A percentile compares a stretch with the other conserved stretches of the same genome.
phyloP scores from a whole-genome alignment of 35 echinoderm and acorn worm genomes.

The Ptychodera flava region DNA sequence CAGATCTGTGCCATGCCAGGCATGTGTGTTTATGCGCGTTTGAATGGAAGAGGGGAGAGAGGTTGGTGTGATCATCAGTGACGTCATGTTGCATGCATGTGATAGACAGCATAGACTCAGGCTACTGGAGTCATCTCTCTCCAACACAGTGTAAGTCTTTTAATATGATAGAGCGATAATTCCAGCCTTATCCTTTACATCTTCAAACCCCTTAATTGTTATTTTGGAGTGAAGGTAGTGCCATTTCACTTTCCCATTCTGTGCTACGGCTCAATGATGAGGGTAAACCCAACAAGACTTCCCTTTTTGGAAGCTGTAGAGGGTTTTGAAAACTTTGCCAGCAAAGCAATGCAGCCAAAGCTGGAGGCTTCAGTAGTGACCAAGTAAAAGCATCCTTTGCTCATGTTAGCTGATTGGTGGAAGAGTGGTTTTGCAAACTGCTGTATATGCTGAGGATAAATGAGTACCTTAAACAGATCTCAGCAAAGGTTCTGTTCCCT shows the following conservation, averaged over 20 bases:
- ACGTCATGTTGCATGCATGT: no score
- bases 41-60: no score
- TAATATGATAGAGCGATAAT: no score
- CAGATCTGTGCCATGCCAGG: no score
- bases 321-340: not conserved
- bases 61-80: no score
- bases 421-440: not conserved
- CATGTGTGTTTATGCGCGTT: no score
- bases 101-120: no score
- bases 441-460: not conserved
- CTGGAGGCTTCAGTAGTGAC: not conserved
- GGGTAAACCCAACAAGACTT: not conserved
- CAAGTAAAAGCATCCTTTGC: not conserved
- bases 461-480: not conserved
- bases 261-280: not conserved
- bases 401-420: not conserved
- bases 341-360: not conserved
- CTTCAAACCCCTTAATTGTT: not conserved
- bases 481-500: constrained; percentile 3
- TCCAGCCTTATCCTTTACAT: not conserved
- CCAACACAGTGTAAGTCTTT: no score
- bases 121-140: no score
- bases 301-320: constrained; percentile 2
- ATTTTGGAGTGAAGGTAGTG: not conserved
- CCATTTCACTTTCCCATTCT: not conserved